phyloP scores from a whole-genome alignment of 2,797 vertebrate species.

The Sebastes goodei region DNA sequence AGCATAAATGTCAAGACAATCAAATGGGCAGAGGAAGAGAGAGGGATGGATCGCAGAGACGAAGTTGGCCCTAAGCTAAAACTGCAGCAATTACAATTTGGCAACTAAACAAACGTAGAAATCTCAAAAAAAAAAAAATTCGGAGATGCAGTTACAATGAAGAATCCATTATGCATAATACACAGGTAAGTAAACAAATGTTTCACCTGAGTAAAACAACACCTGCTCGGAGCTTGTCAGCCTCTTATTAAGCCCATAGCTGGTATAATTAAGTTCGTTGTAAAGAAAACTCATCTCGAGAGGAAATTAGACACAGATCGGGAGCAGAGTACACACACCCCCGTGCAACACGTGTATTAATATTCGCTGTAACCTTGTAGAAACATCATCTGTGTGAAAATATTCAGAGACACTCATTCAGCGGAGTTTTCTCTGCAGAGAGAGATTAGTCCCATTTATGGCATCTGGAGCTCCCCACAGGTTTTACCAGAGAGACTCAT shows the following conservation, averaged over 20 bases:
- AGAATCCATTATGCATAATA: neutral
- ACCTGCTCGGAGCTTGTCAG: neutral
- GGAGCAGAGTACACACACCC: neutral
- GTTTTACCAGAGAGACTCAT: constrained; percentile 32
- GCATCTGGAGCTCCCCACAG: constrained; percentile 26
- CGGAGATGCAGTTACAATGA: neutral
- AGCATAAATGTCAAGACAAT: constrained; percentile 32
- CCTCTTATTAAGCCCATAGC: constrained; percentile 10
- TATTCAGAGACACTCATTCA: constrained; percentile 10
- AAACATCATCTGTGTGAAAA: constrained; percentile 18
- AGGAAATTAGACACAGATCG: constrained; percentile 5
- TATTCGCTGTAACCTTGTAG: constrained; percentile 1
- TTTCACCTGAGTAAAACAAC: neutral
- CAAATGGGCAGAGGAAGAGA: constrained; percentile 19
- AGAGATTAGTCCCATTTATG: constrained; percentile 38
- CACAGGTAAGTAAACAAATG: constrained; percentile 4
- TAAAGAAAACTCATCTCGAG: neutral
- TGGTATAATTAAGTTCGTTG: constrained; percentile 6
- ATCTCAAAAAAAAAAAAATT: neutral
- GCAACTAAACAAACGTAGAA: neutral
- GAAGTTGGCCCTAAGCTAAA: constrained; percentile 11
- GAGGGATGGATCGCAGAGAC: neutral
- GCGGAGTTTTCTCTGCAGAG: constrained; percentile 21
- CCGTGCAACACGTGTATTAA: neutral
- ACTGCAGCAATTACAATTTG: constrained; percentile 33